phyloP scores from a whole-genome alignment of 2,113 vertebrate species.

The Triplophysa dalaica region DNA sequence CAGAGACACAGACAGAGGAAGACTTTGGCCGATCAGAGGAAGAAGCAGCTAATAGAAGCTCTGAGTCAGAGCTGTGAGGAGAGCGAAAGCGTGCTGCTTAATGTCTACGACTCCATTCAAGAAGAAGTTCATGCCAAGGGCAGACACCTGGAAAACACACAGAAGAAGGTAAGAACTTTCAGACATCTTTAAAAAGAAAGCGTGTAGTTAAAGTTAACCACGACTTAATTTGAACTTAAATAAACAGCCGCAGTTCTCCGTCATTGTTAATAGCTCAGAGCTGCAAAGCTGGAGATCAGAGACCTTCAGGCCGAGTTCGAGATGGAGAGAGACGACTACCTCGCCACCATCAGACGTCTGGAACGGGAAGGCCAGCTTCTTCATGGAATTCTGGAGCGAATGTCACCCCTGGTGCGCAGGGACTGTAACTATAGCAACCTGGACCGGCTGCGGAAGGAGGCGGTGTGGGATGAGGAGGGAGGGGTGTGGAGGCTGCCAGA shows the following conservation, averaged over 20 bases:
- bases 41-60: conserved; percentile 74
- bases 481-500: conserved; percentile 84
- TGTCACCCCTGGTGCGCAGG: conserved; percentile 75
- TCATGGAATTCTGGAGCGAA: conserved; percentile 81
- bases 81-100: conserved; percentile 77
- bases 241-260: background rate
- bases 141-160: conserved; percentile 58
- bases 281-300: conserved; percentile 83
- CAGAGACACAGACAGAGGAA: conserved; percentile 75
- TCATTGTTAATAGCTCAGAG: conserved; percentile 73
- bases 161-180: conserved; percentile 77
- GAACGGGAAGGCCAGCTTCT: conserved; percentile 79
- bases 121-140: conserved; percentile 83
- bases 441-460: conserved; percentile 76
- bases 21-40: conserved; percentile 76
- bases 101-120: conserved; percentile 85
- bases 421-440: conserved; percentile 90
- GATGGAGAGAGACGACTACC: conserved; percentile 82
- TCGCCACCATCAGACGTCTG: conserved; percentile 80
- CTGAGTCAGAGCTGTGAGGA: conserved; percentile 76
- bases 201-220: too few relatives aligned
- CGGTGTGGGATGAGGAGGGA: conserved; percentile 82
- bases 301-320: conserved; percentile 87
- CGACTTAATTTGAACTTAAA: too few relatives aligned
- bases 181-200: too few relatives aligned